Conservation (phyloP, 1,140 invertebrate genomes). For the Drosophila orosa region DNA sequence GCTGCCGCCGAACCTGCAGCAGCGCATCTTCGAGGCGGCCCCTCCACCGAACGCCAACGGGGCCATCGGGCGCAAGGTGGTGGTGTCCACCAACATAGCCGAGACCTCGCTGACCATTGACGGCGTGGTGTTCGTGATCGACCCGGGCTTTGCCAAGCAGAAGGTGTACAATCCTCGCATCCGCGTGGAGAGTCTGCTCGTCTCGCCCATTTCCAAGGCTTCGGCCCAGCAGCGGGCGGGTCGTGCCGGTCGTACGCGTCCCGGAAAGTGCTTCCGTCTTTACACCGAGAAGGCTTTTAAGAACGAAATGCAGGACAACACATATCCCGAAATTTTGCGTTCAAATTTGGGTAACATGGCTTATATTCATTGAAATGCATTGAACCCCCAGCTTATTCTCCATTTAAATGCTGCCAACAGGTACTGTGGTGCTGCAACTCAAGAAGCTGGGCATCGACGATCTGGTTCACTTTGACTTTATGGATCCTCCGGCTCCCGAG, state of each 20-base stretch:
- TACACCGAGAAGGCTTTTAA: conserved; percentile 99
- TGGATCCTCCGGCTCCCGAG: conserved; percentile 99
- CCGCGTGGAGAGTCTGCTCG: conserved; percentile 97
- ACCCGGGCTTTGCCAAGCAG: conserved; percentile 99
- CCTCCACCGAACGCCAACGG: conserved; percentile 97
- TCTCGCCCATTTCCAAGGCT: conserved; percentile 99
- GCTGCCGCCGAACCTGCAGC: conserved; percentile 98
- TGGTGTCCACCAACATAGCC: conserved; percentile 99
- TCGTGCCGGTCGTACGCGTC: conserved; percentile 97
- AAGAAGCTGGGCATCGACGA: conserved; percentile 99
- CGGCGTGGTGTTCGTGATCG: conserved; percentile 99
- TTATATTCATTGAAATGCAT: no score
- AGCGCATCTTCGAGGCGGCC: conserved; percentile 98
- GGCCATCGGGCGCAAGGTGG: conserved; percentile 97
- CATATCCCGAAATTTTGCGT: conserved; percentile 98
- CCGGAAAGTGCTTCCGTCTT: conserved; percentile 99
- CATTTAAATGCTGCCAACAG: conserved; percentile 23
- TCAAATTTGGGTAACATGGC: conserved; percentile 77
- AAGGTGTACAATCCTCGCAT: conserved; percentile 99
- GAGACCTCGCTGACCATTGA: conserved; percentile 99
- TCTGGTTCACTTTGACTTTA: conserved; percentile 99
- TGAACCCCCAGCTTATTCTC: not conserved
- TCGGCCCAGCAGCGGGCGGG: conserved; percentile 99
- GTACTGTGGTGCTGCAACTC: conserved; percentile 97
- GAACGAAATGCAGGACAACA: conserved; percentile 99